Conservation (phyloP, 2,888 invertebrate genomes). For the Eurytoma californica region DNA sequence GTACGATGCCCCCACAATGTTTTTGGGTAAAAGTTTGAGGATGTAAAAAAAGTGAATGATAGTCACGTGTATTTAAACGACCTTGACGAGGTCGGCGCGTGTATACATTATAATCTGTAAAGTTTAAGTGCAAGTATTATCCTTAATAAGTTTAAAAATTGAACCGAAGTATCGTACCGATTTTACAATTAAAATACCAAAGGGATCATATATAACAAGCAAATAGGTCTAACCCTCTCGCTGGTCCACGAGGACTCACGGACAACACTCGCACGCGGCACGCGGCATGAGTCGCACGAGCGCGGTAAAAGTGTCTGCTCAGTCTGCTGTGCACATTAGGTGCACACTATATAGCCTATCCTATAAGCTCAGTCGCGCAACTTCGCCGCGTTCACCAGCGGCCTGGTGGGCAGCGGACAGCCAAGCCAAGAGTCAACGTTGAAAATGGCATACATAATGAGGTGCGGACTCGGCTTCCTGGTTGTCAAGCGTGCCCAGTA, state of each 20-base stretch:
- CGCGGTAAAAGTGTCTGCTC: neutral
- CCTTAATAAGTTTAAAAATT: too few relatives aligned
- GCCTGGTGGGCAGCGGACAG: neutral
- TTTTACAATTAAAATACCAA: neutral
- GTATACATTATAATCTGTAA: slow-evolving; percentile 15
- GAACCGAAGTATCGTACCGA: neutral
- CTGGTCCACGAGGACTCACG: too few relatives aligned
- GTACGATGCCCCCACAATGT: too few relatives aligned
- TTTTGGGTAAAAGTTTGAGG: neutral
- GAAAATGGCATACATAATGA: slow-evolving; percentile 69
- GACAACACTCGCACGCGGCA: too few relatives aligned
- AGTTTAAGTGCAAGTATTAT: too few relatives aligned
- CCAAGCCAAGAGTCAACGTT: slow-evolving; percentile 9
- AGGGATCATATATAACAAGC: too few relatives aligned
- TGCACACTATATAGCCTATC: neutral
- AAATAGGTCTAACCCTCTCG: too few relatives aligned
- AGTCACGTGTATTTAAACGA: slow-evolving; percentile 23
- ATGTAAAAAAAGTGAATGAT: slow-evolving; percentile 3
- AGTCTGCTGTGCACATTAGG: neutral
- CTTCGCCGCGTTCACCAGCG: slow-evolving; percentile 2
- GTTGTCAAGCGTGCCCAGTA: slow-evolving; percentile 63
- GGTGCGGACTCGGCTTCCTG: slow-evolving; percentile 64
- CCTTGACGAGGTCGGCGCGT: slow-evolving; percentile 26
- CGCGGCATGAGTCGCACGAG: too few relatives aligned
- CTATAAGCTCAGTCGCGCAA: neutral